Base-by-base conservation (phyloP, 2,797 vertebrate genomes). In the Molossus alvarezi region DNA sequence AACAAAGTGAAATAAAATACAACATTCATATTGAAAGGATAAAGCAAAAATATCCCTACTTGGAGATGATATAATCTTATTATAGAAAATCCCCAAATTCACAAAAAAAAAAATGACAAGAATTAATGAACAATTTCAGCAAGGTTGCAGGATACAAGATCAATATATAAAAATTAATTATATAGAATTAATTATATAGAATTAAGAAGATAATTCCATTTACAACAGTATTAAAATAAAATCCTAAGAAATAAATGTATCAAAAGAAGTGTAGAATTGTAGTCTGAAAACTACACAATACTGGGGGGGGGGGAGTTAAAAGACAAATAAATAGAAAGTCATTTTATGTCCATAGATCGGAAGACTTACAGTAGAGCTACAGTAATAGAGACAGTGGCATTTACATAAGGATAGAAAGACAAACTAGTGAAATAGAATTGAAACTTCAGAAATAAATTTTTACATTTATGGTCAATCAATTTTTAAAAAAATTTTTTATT, bases 121-220 rank as follows among this genome's bases (percentile, higher is more conserved):
- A 79, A 92, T 64, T 81, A 69, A 71, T 80, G 62, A 64, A n/a
- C 3, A 45, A 73, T 1, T 69, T 75, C 37, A 65, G 67, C 62
- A 88, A 92, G 15, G 2, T 71, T 90, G 27, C 23, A 84, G 3
- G 6, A 48, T 33, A 57, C 13, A 83, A 87, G 9, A 92, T 85
- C 55, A 88, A 37, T 62, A 75, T 51, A 27, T 23, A 83, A 65
- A 92, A 92, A 57, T 87, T 12, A 71, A 18, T 25, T 84, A 1
- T 53, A 55, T 15, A 27, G 91, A 95, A 79, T 79, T 62, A 95
- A 89, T 25, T 84, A 1, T 53, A 55, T 15, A 27, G 91, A 95
- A 79, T 79, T 62, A 95, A 89, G 69, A 79, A 75, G 88, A 75
- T 1, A 80, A 67, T 37, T 69, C 1, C 4, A 93, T 85, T 60